A percentile compares a stretch with the other conserved stretches of the same genome.
Evolutionary conservation across 2,797 vertebrate genomes (phyloP).

Genomic region (Enteromius trimaculatus): DNA sequence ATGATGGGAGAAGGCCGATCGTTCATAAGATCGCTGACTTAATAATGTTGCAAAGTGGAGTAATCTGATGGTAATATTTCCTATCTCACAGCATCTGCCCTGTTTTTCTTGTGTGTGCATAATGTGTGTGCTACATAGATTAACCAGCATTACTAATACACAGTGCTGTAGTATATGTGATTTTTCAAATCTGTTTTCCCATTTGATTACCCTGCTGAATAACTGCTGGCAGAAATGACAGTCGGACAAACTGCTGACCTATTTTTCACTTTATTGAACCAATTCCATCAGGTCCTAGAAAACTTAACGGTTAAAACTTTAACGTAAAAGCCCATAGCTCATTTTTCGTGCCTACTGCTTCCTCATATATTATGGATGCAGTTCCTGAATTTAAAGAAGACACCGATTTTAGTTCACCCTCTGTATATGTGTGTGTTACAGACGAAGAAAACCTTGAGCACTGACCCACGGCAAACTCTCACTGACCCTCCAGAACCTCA

Average conservation of each 20-base stretch:
- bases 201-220: constrained; percentile 24
- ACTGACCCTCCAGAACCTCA: background rate
- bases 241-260: constrained; percentile 31
- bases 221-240: constrained; percentile 18
- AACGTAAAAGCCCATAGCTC: constrained; percentile 20
- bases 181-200: constrained; percentile 12
- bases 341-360: constrained; percentile 35
- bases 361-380: constrained; percentile 48
- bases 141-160: constrained; percentile 3
- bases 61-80: background rate
- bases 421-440: constrained; percentile 24
- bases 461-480: background rate
- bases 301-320: constrained; percentile 11
- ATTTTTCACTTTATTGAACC: constrained; percentile 35
- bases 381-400: constrained; percentile 31
- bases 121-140: background rate
- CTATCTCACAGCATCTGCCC: background rate
- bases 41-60: constrained; percentile 7
- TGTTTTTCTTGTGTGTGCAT: background rate
- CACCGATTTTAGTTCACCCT: constrained; percentile 1
- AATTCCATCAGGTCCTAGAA: constrained; percentile 36
- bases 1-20: constrained; percentile 11
- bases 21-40: constrained; percentile 15
- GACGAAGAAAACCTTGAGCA: background rate
- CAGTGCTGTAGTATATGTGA: background rate